Base-by-base conservation (phyloP, 2,888 invertebrate species). In the Eilema caniola region DNA sequence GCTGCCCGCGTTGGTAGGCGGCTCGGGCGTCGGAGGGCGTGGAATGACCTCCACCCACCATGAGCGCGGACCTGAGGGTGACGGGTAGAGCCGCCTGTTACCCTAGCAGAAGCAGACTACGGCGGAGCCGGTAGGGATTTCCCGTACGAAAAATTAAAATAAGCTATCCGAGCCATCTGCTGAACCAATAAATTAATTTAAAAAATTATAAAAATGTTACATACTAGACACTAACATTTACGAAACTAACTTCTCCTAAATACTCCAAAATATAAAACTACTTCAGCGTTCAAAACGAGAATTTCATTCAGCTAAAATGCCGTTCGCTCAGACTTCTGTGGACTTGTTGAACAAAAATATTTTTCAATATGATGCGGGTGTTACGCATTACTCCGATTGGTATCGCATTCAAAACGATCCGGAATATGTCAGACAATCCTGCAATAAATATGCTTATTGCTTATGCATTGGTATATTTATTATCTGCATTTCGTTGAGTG, bases 261-360 rank as follows among this genome's bases (percentile, higher is more conserved):
- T 53, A 53, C 1, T 20, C 3, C 47, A n/a, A 10, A n/a, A 53
- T n/a, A n/a, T 53, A 53, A n/a, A 53, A 53, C 20, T n/a, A 10
- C n/a, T 47, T 47, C 20, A 47, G 5, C n/a, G n/a, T 63, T 69
- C 41, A 71, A 68, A 73, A 78, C 41, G 11, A 70, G 73, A 72
- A 73, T 73, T 75, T 72, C 28, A 78, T 72, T 73, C 74, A 68
- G 70, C 69, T 73, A 61, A 60, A 4, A 61, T 16, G 28, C 28
- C 4, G 12, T 5, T 33, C 28, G 28, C 61, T 31, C 31, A 61
- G 61, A 33, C 61, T 61, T 25, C 20, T 74, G 73, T 76, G 73
- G 70, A 82, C 84, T 83, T 83, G 84, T 83, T 82, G 83, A 83
- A 62, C 73, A 77, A 84, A n/a, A 84, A 83, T 79, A 83, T 78